phyloP scores from a whole-genome alignment of 2,797 vertebrate species.

The Tokudaia tokunoshimensis region DNA sequence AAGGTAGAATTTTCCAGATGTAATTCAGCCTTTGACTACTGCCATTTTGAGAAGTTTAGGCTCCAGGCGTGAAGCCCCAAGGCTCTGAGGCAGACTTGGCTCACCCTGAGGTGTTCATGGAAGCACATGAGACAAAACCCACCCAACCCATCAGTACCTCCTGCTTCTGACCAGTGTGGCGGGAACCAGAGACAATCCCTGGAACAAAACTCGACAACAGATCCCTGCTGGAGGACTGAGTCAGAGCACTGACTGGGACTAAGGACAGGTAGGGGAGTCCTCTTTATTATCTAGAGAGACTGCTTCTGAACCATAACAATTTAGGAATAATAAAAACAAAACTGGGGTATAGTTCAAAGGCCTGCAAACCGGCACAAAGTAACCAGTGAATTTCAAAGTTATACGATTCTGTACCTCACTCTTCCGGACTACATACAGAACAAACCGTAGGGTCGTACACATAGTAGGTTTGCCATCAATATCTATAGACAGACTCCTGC shows the following conservation, averaged over 20 bases:
- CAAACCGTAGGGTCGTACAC: background rate
- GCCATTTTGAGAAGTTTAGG: background rate
- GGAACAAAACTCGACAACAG: background rate
- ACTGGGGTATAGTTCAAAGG: background rate
- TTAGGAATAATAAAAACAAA: background rate
- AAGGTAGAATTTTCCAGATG: constrained; percentile 10
- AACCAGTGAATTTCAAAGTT: background rate
- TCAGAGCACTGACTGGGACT: background rate
- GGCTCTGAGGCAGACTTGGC: background rate
- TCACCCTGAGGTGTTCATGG: background rate
- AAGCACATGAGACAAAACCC: background rate
- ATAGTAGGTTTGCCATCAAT: background rate
- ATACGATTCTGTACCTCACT: background rate
- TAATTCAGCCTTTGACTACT: background rate
- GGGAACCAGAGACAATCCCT: background rate
- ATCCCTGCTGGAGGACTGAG: background rate
- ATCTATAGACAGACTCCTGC: background rate
- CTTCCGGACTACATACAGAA: background rate
- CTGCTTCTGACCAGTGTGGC: background rate
- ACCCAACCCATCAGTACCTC: background rate
- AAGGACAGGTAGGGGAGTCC: background rate
- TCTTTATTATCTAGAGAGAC: background rate
- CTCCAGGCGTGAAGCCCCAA: background rate
- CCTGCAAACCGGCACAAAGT: background rate
- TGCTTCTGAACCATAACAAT: background rate